Evolutionary conservation across 2,888 invertebrate genomes (phyloP).

Genomic region (Horisme vitalbata): DNA sequence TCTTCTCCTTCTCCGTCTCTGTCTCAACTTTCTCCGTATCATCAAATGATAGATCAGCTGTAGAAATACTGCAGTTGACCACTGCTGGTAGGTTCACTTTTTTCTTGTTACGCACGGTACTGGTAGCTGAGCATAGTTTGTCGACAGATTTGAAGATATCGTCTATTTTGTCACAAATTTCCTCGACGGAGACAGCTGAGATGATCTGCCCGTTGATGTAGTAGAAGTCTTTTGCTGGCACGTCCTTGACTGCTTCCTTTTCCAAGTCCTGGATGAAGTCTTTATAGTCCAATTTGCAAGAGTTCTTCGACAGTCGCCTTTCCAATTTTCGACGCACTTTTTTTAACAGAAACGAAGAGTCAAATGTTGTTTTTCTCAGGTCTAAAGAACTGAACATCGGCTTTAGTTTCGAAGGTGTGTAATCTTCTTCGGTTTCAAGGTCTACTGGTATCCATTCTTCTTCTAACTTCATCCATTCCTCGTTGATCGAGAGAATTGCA

Average conservation of each 20-base stretch:
- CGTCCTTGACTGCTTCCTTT: constrained; percentile 32
- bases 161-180: constrained; percentile 67
- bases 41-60: constrained; percentile 62
- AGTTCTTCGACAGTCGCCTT: constrained; percentile 51
- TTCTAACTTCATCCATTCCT: constrained; percentile 67
- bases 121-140: constrained; percentile 57
- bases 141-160: constrained; percentile 71
- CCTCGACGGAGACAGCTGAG: constrained; percentile 65
- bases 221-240: constrained; percentile 52
- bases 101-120: constrained; percentile 49
- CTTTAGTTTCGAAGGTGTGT: constrained; percentile 37
- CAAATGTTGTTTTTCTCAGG: constrained; percentile 61
- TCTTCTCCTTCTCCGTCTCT: constrained; percentile 27
- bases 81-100: constrained; percentile 48
- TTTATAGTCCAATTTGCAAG: constrained; percentile 54
- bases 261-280: constrained; percentile 61
- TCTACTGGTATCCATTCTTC: constrained; percentile 71
- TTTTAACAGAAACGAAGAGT: constrained; percentile 65
- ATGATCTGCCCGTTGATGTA: constrained; percentile 61
- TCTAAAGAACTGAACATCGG: constrained; percentile 63
- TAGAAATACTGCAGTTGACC: constrained; percentile 66
- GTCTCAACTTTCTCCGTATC: constrained; percentile 53
- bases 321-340: constrained; percentile 56
- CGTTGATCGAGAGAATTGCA: constrained; percentile 60
- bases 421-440: constrained; percentile 63